Percentiles rank a stretch among this genome's conserved stretches.
These are phyloP conservation scores for Silurus lanzhouensis DNA, from an alignment of 2,797 vertebrate genomes.

Conservation along the genomic window DNA sequence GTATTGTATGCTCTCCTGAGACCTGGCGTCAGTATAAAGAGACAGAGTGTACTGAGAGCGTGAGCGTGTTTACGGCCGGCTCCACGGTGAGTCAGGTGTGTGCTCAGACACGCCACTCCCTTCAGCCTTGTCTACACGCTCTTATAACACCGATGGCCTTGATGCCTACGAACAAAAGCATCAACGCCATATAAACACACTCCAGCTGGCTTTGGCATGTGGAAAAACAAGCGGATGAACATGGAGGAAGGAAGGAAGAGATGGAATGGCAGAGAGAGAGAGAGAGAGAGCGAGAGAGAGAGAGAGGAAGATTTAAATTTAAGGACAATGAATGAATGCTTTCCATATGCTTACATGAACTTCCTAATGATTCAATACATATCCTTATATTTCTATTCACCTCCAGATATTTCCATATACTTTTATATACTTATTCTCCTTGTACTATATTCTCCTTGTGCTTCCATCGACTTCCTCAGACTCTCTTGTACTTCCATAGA, in stretches of 20 bases:
- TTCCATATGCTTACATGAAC: not conserved
- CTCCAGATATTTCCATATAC: not conserved
- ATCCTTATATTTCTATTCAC: not conserved
- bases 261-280: not conserved
- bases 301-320: not conserved
- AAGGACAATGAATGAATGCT: not conserved
- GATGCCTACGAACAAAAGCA: conserved; percentile 20
- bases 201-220: conserved; percentile 17
- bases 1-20: no score
- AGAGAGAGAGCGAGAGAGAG: not conserved
- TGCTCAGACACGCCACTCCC: conserved; percentile 2
- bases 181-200: conserved; percentile 26
- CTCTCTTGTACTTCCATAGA: no score
- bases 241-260: conserved; percentile 5
- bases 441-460: no score
- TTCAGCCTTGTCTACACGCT: conserved; percentile 33
- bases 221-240: conserved; percentile 33
- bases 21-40: not conserved
- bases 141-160: conserved; percentile 30
- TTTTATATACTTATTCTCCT: no score
- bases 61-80: conserved; percentile 1
- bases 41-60: not conserved
- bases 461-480: no score
- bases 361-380: not conserved
- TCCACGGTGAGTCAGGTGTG: not conserved